Evolutionary conservation across 1,140 invertebrate genomes (phyloP), one percentile per base, ranked within the genome.

Genomic region (Polyergus mexicanus): DNA sequence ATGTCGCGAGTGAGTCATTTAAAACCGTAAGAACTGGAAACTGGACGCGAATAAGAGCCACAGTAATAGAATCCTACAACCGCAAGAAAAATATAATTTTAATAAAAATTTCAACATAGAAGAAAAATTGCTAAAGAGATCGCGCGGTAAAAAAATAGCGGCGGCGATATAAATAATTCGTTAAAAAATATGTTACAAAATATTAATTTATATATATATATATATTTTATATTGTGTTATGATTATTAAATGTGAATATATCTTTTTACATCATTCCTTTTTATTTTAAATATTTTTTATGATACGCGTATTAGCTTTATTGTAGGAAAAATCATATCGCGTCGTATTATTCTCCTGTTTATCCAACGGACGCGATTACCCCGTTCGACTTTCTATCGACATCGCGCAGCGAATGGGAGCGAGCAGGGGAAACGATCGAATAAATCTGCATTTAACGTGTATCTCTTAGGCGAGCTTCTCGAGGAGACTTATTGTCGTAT

Each of bases 1-100:
- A 71, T 66, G 71, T 65, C 54, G 65, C 60, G 69, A 71, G 72
- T n/a, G 65, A 78, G 47, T 88, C 74, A 65, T 80, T 80, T 71
- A 60, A 72, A 19, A 54, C 19, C 56, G 22, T 41, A 58, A 58
- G 54, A 44, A 25, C 71, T 47, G 5, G n/a, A 44, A 16, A 44
- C 10, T 35, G 5, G 11, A 32, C 32, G 25, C 22, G n/a, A 71
- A 3, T 47, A 51, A 77, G 19, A 63, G 74, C 28, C 25, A 22
- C 6, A 16, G 65, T 8, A 47, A 11, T 56, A 22, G 32, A 13
- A 56, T 69, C 0, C 32, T 25, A 68, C n/a, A 25, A 25, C 0
- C 13, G 41, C 25, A 22, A 47, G 11, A 41, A 38, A 28, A 19
- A 16, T 3, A 13, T 3, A 28, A 28, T 76, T 65, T 63, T 44